Conservation (phyloP, 2,113 vertebrate species). For the Phrynosoma blainvillii region DNA sequence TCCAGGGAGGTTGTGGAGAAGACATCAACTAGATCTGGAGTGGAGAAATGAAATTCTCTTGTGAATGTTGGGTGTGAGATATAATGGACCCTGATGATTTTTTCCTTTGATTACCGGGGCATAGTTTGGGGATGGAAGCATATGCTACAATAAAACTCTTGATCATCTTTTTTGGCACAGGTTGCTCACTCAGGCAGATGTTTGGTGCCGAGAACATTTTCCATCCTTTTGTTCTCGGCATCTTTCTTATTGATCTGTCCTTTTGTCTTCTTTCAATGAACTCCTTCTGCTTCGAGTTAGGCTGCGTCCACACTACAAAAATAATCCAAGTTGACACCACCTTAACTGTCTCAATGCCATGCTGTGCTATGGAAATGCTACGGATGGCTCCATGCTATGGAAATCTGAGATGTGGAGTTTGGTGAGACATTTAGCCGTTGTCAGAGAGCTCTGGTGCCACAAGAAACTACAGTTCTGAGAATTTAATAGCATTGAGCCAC, state of each 20-base stretch:
- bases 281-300: not conserved
- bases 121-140: not conserved
- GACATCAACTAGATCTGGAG: not conserved
- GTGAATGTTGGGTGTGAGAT: too few relatives aligned
- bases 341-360: too few relatives aligned
- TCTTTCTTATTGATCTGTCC: not conserved
- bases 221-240: not conserved
- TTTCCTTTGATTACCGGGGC: not conserved
- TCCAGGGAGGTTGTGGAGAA: not conserved
- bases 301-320: too few relatives aligned
- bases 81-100: not conserved
- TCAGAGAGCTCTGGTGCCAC: too few relatives aligned
- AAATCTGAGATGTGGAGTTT: too few relatives aligned
- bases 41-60: not conserved
- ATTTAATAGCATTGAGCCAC: too few relatives aligned
- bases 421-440: too few relatives aligned
- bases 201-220: not conserved
- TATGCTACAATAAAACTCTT: not conserved
- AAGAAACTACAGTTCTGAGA: too few relatives aligned
- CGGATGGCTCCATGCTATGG: too few relatives aligned
- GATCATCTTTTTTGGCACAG: not conserved
- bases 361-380: too few relatives aligned
- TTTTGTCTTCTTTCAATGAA: not conserved
- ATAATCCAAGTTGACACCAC: too few relatives aligned
- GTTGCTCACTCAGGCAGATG: not conserved